Evolutionary conservation across 2,888 invertebrate genomes (phyloP).

Genomic region (Meandrusa payeni): DNA sequence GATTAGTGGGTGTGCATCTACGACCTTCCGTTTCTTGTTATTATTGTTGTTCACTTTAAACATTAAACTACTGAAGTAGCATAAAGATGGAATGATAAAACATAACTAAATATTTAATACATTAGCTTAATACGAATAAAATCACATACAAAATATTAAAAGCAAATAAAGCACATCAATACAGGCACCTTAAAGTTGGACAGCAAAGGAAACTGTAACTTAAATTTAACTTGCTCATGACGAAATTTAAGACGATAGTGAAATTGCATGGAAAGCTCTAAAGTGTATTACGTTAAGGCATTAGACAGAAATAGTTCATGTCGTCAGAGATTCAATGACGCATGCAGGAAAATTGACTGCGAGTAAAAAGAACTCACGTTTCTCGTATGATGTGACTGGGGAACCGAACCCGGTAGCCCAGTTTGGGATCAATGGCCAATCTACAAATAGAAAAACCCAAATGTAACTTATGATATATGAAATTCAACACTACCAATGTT

Average conservation of each 20-base stretch:
- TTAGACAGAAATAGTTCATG: constrained; percentile 39
- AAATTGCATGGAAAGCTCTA: constrained; percentile 19
- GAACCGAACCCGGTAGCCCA: constrained; percentile 78
- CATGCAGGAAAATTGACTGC: constrained; percentile 42
- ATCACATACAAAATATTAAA: constrained; percentile 8
- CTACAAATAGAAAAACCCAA: constrained; percentile 74
- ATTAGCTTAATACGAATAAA: no score
- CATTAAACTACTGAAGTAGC: no score
- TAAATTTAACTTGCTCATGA: constrained; percentile 6
- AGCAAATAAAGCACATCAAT: not conserved
- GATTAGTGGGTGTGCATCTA: no score
- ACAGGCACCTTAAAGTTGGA: not conserved
- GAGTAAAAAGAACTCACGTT: constrained; percentile 64
- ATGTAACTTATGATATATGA: constrained; percentile 11
- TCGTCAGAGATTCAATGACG: constrained; percentile 49
- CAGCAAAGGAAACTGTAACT: constrained; percentile 20
- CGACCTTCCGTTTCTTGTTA: no score
- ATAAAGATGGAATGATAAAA: no score
- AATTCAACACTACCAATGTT: no score
- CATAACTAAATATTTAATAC: no score
- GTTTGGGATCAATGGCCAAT: constrained; percentile 78
- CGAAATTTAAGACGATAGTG: constrained; percentile 8
- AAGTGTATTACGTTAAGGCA: constrained; percentile 23
- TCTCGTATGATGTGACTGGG: constrained; percentile 76
- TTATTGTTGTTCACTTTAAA: no score